phyloP scores from a whole-genome alignment of 2,797 vertebrate species.

The Choloepus didactylus region DNA sequence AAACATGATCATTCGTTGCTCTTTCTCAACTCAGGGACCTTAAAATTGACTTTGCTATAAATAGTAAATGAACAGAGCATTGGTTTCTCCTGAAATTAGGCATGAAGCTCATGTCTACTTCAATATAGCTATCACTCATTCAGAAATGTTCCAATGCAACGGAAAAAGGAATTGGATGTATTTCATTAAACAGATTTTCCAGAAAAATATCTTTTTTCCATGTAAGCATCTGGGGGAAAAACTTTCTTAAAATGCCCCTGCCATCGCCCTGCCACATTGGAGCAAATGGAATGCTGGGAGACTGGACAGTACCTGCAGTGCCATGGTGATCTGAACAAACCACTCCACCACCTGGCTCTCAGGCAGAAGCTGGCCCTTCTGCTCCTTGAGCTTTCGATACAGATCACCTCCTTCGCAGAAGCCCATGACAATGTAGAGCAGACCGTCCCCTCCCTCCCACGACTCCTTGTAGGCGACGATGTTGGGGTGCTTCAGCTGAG shows the following conservation, averaged over 20 bases:
- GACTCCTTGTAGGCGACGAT: conserved; percentile 98
- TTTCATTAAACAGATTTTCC: not conserved
- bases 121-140: not conserved
- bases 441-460: conserved; percentile 95
- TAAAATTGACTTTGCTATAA: conserved; percentile 48
- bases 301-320: conserved; percentile 93
- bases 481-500: conserved; percentile 96
- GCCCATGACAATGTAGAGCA: conserved; percentile 98
- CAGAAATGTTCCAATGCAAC: conserved; percentile 3
- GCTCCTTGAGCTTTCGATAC: conserved; percentile 97
- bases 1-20: not conserved
- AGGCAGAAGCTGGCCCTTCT: conserved; percentile 94
- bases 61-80: conserved; percentile 27
- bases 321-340: conserved; percentile 99
- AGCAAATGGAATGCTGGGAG: not conserved
- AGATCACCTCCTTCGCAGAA: conserved; percentile 99
- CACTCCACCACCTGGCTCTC: conserved; percentile 98
- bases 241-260: not conserved
- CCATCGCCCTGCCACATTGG: not conserved
- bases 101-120: not conserved
- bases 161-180: not conserved
- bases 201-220: not conserved
- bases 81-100: not conserved
- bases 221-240: not conserved
- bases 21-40: not conserved